phyloP scores from a whole-genome alignment of 37 sponge, comb jelly and placozoan genomes.

The Aplysina aerophoba region DNA sequence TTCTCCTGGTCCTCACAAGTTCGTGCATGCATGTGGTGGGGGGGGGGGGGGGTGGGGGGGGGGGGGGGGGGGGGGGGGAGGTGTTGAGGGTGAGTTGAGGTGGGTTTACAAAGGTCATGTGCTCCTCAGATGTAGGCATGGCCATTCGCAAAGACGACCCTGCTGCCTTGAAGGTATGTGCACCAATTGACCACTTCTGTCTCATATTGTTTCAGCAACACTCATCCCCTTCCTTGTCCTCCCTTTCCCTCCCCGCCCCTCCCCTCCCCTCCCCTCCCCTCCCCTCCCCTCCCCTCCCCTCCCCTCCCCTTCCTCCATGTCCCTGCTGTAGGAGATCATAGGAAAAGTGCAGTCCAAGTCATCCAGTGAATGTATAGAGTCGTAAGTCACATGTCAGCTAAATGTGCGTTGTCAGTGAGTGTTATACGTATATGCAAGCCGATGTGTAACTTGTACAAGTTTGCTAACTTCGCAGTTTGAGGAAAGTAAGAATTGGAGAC shows the following conservation, averaged over 20 bases:
- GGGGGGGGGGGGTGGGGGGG: no score
- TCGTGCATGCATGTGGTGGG: slow-evolving; percentile 10
- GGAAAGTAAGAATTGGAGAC: no score
- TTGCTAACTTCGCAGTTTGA: no score
- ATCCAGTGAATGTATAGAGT: slow-evolving; percentile 10
- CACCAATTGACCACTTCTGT: no score
- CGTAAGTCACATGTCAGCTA: slow-evolving; percentile 40
- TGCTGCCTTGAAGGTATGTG: slow-evolving; percentile 80
- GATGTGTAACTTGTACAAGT: no score
- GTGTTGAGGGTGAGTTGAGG: not conserved
- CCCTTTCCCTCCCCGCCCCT: not conserved
- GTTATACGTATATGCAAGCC: no score
- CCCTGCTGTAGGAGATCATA: slow-evolving; percentile 64
- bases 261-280: not conserved
- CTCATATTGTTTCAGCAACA: slow-evolving; percentile 12
- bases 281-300: no score
- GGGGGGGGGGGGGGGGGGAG: no score
- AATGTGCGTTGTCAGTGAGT: no score
- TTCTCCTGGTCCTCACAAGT: slow-evolving; percentile 86
- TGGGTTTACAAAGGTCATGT: not conserved
- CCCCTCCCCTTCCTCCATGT: not conserved
- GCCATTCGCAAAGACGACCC: slow-evolving; percentile 96
- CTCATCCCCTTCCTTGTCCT: not conserved
- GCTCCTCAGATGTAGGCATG: slow-evolving; percentile 76
- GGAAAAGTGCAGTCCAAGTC: slow-evolving; percentile 79